phyloP scores from a whole-genome alignment of 2,113 vertebrate genomes.

The Eira barbara region DNA sequence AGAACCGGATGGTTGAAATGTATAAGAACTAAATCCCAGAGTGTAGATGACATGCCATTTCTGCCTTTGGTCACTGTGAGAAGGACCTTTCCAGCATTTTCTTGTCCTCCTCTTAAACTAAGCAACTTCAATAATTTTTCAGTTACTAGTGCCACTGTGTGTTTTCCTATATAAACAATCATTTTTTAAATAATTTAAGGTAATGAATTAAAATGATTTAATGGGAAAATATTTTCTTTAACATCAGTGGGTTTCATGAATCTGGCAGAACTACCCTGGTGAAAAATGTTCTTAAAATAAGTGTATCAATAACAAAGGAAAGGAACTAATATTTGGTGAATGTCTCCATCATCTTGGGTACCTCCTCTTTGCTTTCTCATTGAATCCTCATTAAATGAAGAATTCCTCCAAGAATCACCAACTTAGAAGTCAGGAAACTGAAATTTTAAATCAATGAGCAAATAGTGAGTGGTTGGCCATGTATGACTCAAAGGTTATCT shows the following conservation, averaged over 20 bases:
- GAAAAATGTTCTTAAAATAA: not conserved
- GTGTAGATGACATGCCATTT: no score
- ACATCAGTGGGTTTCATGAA: not conserved
- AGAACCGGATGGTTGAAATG: not conserved
- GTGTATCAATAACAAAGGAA: not conserved
- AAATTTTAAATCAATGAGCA: not conserved
- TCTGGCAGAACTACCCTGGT: not conserved
- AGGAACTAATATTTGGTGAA: not conserved
- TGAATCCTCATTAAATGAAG: not conserved
- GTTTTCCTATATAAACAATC: not conserved
- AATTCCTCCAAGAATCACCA: not conserved
- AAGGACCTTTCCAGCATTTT: not conserved
- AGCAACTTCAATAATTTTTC: not conserved
- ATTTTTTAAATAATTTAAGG: not conserved
- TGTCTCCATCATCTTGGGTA: not conserved
- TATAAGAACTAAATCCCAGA: not conserved
- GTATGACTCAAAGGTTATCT: not conserved
- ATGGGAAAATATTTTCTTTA: not conserved
- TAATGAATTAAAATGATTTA: not conserved
- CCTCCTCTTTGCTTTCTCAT: not conserved
- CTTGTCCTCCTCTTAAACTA: not conserved
- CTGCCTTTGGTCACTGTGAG: not conserved
- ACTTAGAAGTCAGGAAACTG: not conserved
- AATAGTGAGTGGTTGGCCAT: not conserved
- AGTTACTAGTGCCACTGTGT: not conserved